phyloP scores from a whole-genome alignment of 2,797 vertebrate species.

The Semotilus atromaculatus region DNA sequence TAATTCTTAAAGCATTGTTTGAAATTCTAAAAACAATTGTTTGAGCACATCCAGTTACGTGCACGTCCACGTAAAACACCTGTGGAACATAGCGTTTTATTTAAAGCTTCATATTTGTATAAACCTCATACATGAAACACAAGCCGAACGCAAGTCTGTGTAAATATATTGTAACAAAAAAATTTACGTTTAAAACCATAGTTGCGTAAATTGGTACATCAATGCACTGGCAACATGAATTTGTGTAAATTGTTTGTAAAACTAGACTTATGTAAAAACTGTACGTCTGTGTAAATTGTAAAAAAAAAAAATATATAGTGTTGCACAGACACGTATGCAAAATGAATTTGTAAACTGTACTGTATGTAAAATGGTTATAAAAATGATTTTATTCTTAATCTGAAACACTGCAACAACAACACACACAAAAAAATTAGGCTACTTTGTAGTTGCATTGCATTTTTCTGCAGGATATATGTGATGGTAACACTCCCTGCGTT shows the following conservation, averaged over 20 bases:
- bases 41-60: background rate
- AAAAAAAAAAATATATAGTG: too few relatives aligned
- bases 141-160: background rate
- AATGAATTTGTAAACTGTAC: background rate
- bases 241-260: background rate
- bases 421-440: too few relatives aligned
- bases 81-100: background rate
- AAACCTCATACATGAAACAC: background rate
- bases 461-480: background rate
- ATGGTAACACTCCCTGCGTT: background rate
- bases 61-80: background rate
- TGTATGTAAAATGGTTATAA: background rate
- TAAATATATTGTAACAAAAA: background rate
- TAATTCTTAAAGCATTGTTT: background rate
- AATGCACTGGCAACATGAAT: background rate
- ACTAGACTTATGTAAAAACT: too few relatives aligned
- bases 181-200: too few relatives aligned
- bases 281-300: too few relatives aligned
- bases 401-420: background rate
- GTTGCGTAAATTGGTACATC: background rate
- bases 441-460: background rate
- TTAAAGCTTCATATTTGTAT: background rate
- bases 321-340: background rate
- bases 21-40: too few relatives aligned
- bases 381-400: background rate